Evolutionary conservation across 2,797 vertebrate species (phyloP), one percentile per base, ranked within the genome.

Genomic region (Urosaurus nigricauda): DNA sequence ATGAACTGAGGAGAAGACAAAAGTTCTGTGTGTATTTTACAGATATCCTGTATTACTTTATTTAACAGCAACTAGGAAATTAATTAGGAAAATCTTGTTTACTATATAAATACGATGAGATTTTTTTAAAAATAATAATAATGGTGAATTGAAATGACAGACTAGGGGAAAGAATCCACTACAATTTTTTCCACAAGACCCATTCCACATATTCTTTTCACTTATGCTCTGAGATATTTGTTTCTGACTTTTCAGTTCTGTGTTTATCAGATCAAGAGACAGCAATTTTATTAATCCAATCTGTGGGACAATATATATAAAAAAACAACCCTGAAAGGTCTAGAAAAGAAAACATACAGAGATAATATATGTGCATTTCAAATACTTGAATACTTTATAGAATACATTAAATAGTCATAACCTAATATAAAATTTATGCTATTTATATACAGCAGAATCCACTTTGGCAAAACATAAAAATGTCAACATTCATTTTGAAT

Each of bases 221-320:
- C 56, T 84, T 53, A 63, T 63, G 32, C 68, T 81, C 65, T 86
- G n/a, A 35, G n/a, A 21, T 86, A 86, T 68, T 82, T 89, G 58
- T 80, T 89, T 51, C 53, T 85, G 80, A 73, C 40, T 51, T 70
- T 53, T 60, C 11, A 29, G 56, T 73, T 79, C 4, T 80, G 32
- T 79, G 75, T 73, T 73, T 60, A 73, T 84, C 19, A 71, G 37
- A 79, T 85, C 85, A 35, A 19, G 13, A 43, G 35, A 24, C 24
- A 56, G 60, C 35, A 70, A 65, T 73, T 85, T 60, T 79, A 63
- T 60, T 63, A 79, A 43, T 85, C 53, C 65, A 43, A 75, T 53
- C 24, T 77, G 13, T 68, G n/a, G 26, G 83, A 75, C 37, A 71
- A 26, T 65, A 47, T 17, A n/a, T 2, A 43, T 71, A 13, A 40